Conservation (phyloP, 2,797 vertebrate species). For the Bovichtus variegatus region DNA sequence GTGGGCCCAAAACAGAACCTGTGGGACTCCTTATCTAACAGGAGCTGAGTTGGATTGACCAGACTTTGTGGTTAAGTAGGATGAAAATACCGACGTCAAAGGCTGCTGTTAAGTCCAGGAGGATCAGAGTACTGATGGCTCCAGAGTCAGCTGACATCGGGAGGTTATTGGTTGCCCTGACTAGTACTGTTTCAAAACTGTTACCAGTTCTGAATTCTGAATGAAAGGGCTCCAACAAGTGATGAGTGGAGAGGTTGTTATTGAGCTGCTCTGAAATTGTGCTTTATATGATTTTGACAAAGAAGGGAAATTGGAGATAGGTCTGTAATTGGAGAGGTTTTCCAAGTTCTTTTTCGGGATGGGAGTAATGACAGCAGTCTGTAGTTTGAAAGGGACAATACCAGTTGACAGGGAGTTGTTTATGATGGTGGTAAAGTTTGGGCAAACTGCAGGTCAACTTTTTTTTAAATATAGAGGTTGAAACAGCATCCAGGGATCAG, state of each 20-base stretch:
- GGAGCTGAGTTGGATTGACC: background rate
- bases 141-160: background rate
- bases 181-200: background rate
- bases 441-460: background rate
- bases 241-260: background rate
- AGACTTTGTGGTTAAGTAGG: background rate
- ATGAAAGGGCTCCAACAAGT: fast-evolving
- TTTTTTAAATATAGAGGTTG: background rate
- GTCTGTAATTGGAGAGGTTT: background rate
- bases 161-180: background rate
- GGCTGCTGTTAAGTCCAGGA: background rate
- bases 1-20: background rate
- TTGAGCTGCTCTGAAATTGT: background rate
- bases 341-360: background rate
- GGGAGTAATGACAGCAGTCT: background rate
- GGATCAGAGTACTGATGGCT: background rate
- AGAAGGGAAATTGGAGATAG: background rate
- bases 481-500: background rate
- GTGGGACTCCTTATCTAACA: background rate
- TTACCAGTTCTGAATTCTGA: background rate
- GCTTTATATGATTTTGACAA: background rate
- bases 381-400: background rate
- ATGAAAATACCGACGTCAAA: background rate
- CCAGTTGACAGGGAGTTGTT: background rate
- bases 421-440: background rate